Percentiles rank a stretch among this genome's conserved stretches.
Conservation (phyloP, 2,888 invertebrate genomes). For the Drosophila melanosoma region DNA sequence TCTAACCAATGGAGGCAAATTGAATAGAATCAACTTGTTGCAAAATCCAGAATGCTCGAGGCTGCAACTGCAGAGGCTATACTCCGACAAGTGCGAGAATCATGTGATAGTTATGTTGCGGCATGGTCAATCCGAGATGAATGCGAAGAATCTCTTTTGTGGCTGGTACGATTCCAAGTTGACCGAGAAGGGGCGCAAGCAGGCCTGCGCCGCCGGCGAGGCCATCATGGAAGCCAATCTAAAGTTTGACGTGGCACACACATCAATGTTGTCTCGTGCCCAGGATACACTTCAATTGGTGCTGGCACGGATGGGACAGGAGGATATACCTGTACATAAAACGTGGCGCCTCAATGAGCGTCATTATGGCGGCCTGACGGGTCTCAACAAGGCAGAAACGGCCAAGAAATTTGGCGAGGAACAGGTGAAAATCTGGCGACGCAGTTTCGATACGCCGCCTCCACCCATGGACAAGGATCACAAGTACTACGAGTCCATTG, state of each 20-base stretch:
- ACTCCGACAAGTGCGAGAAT: constrained; percentile 67
- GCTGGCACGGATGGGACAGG: constrained; percentile 88
- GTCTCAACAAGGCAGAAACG: constrained; percentile 94
- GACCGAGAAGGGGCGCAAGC: constrained; percentile 87
- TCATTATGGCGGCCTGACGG: constrained; percentile 94
- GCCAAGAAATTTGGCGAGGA: constrained; percentile 94
- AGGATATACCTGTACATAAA: constrained; percentile 88
- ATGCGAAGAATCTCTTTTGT: constrained; percentile 90
- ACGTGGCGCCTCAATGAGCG: constrained; percentile 95
- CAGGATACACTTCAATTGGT: constrained; percentile 90
- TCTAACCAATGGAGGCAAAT: background rate
- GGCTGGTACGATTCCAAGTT: constrained; percentile 91
- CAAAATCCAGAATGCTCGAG: background rate
- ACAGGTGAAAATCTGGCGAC: constrained; percentile 93
- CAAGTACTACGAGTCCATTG: constrained; percentile 90
- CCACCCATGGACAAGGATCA: constrained; percentile 93
- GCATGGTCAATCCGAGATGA: constrained; percentile 92
- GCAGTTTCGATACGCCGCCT: constrained; percentile 93
- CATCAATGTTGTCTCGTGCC: constrained; percentile 92
- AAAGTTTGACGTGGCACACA: constrained; percentile 92
- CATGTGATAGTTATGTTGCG: constrained; percentile 90
- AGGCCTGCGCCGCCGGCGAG: constrained; percentile 88
- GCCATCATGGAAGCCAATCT: constrained; percentile 91
- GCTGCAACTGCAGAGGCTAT: background rate
- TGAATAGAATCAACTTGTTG: too few relatives aligned